Conservation (phyloP, 1,140 invertebrate genomes). For the Bombyx mandarina region DNA sequence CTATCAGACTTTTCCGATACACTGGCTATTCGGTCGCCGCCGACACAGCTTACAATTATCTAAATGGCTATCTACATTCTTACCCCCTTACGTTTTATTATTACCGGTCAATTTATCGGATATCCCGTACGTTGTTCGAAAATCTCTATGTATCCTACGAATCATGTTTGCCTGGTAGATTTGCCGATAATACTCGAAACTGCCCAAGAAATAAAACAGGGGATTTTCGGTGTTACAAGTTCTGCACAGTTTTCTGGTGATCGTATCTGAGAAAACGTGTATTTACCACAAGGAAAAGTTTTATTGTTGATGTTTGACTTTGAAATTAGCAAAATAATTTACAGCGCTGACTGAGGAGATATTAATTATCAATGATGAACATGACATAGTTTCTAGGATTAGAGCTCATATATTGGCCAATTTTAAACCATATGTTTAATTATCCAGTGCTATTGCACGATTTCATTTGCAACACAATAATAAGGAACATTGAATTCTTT, state of each 20-base stretch:
- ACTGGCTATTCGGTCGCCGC: conserved; percentile 38
- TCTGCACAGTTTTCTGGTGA: neutral
- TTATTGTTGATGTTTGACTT: too few relatives aligned
- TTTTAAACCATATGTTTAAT: too few relatives aligned
- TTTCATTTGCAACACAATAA: too few relatives aligned
- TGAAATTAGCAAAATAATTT: too few relatives aligned
- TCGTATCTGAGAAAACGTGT: neutral
- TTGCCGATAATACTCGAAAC: conserved; percentile 35
- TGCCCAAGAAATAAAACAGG: conserved; percentile 43
- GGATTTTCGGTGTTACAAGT: conserved; percentile 19
- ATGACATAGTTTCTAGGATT: too few relatives aligned
- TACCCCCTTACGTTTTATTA: conserved; percentile 71
- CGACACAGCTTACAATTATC: conserved; percentile 65
- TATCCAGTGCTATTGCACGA: too few relatives aligned
- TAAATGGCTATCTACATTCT: conserved; percentile 70
- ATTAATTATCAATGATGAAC: too few relatives aligned
- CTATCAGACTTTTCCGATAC: conserved; percentile 64
- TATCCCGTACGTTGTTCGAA: conserved; percentile 43
- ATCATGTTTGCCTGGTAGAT: conserved; percentile 56
- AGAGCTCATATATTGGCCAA: too few relatives aligned
- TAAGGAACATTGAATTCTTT: too few relatives aligned
- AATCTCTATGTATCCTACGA: conserved; percentile 45
- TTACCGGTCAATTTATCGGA: conserved; percentile 69
- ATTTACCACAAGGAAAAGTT: too few relatives aligned
- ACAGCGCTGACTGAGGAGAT: too few relatives aligned